Conservation (phyloP, 1,140 invertebrate species). For the Cydia fagiglandana region DNA sequence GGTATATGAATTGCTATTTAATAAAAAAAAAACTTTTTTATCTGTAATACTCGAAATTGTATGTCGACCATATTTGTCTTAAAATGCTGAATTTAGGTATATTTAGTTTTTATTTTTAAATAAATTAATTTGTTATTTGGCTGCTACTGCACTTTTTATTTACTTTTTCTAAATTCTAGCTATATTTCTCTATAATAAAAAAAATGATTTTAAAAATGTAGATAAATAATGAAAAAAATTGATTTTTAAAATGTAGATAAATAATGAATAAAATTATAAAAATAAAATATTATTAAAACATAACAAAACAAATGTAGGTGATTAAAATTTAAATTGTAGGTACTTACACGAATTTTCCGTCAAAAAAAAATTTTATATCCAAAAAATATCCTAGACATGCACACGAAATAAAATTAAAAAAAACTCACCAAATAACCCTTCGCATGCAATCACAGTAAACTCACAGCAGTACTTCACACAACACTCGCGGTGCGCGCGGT, state of each 20-base stretch:
- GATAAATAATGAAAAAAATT: no score
- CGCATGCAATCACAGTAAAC: not conserved
- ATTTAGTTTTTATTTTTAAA: no score
- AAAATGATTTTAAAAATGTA: not conserved
- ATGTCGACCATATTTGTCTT: no score
- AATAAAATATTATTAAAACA: not conserved
- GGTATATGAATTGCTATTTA: no score
- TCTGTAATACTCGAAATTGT: no score
- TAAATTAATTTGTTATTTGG: no score
- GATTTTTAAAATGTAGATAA: not conserved
- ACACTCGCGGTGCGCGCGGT: conserved; percentile 42
- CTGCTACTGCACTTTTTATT: no score
- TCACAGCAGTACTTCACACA: conserved; percentile 4
- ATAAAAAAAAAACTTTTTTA: no score
- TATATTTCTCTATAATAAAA: no score
- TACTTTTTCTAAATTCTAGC: no score
- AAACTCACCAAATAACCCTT: conserved; percentile 30
- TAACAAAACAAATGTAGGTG: not conserved
- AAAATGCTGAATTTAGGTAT: no score
- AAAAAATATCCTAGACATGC: not conserved
- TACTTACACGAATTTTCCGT: not conserved
- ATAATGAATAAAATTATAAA: not conserved
- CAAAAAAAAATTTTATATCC: not conserved
- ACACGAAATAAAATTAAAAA: not conserved
- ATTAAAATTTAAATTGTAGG: not conserved